Evolutionary conservation across 2,888 invertebrate genomes (phyloP).

Genomic region (Spodoptera exigua): DNA sequence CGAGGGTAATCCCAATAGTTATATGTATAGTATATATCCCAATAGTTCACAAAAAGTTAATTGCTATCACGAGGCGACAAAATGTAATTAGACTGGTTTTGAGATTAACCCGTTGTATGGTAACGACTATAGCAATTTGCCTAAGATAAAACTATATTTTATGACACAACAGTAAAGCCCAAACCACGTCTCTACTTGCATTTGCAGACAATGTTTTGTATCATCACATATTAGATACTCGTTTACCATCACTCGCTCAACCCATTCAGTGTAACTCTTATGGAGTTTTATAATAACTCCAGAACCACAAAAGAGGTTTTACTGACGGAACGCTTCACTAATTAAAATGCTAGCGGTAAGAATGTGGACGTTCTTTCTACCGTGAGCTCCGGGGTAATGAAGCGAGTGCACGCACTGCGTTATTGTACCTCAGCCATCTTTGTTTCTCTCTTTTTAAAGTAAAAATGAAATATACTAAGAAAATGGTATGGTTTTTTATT

Average conservation of each 20-base stretch:
- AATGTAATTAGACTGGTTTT: no score
- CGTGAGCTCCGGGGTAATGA: slow-evolving; percentile 7
- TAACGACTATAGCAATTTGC: no score
- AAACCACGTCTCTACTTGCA: no score
- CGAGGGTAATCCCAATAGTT: no score
- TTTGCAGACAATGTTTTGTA: slow-evolving; percentile 2
- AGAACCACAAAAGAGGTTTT: slow-evolving; percentile 4
- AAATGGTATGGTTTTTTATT: neutral
- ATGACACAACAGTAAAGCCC: no score
- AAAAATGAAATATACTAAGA: neutral
- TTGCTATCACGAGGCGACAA: no score
- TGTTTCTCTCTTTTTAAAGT: neutral
- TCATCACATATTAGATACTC: neutral
- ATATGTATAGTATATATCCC: no score
- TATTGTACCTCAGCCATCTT: slow-evolving; percentile 11
- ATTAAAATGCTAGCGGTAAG: slow-evolving; percentile 33
- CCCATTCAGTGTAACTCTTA: slow-evolving; percentile 9
- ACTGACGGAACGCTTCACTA: slow-evolving; percentile 26
- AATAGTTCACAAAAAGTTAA: no score
- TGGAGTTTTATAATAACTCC: slow-evolving; percentile 23
- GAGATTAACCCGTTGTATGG: no score
- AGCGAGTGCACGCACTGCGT: slow-evolving; percentile 4
- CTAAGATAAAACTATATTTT: no score
- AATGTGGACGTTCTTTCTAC: slow-evolving; percentile 11
- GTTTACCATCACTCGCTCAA: neutral